Base-by-base conservation (phyloP, 1,140 invertebrate species). In the Goniozus legneri region DNA sequence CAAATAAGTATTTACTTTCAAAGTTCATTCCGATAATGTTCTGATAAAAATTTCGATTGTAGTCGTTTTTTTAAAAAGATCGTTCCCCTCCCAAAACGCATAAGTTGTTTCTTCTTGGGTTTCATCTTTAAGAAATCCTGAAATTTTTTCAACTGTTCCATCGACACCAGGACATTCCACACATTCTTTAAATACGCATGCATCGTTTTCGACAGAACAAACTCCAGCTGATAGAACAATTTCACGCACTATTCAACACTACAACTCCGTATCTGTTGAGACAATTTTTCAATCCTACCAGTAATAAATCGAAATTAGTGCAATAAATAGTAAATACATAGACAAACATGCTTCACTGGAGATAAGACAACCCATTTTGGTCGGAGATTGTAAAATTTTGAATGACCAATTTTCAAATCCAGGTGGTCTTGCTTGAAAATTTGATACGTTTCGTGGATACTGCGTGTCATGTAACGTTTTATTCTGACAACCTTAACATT, bases 131-230 rank as follows among this genome's bases (percentile, higher is more conserved):
- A n/a, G n/a, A n/a, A n/a, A n/a, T n/a, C n/a, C n/a, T n/a, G n/a
- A n/a, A n/a, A n/a, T n/a, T n/a, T n/a, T n/a, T n/a, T n/a, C n/a
- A n/a, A n/a, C n/a, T n/a, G n/a, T n/a, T n/a, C n/a, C n/a, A n/a
- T n/a, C n/a, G n/a, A n/a, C n/a, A n/a, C n/a, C n/a, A n/a, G 42
- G 31, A 34, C 42, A 33, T 13, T 2, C 10, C 10, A 32, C 20
- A 33, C 42, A 44, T 22, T 33, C 42, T 32, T 33, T n/a, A 10
- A 42, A 33, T 18, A n/a, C 16, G 19, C 31, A 33, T 14, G 2
- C 12, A 4, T 40, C 22, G 2, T n/a, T 8, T 13, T 12, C 2
- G 8, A 13, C 13, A 8, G 24, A 27, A 27, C 24, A 27, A 6
- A 27, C 24, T 7, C 6, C 12, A 12, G 24, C 6, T 27, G 24